These are phyloP conservation scores for Scaptomyza reducta DNA, from an alignment of 2,888 invertebrate genomes.

Conservation along the genomic window DNA sequence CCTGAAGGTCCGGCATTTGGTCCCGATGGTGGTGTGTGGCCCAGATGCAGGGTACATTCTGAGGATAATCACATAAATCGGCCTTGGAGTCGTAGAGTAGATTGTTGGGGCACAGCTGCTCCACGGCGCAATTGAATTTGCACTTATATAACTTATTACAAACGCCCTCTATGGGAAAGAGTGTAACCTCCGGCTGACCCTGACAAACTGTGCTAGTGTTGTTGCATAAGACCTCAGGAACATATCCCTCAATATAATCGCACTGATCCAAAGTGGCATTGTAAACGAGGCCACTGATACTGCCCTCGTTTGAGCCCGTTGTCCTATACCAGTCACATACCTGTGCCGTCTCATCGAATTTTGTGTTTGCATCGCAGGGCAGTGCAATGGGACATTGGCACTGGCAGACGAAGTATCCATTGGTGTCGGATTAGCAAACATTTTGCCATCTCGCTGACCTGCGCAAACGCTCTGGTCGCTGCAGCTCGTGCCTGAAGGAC, in stretches of 20 bases:
- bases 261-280: slow-evolving; percentile 61
- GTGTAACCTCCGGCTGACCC: slow-evolving; percentile 42
- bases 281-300: slow-evolving; percentile 38
- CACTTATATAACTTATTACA: slow-evolving; percentile 69
- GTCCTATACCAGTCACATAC: slow-evolving; percentile 51
- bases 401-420: slow-evolving; percentile 60
- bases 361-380: slow-evolving; percentile 40
- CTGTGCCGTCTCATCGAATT: slow-evolving; percentile 36
- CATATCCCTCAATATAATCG: slow-evolving; percentile 57
- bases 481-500: slow-evolving; percentile 68
- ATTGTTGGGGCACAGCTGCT: slow-evolving; percentile 63
- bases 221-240: slow-evolving; percentile 52
- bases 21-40: slow-evolving; percentile 66
- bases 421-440: slow-evolving; percentile 43
- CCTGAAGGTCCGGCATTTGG: slow-evolving; percentile 77
- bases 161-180: slow-evolving; percentile 54
- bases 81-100: slow-evolving; percentile 28
- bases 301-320: neutral
- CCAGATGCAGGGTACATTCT: slow-evolving; percentile 43
- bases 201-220: slow-evolving; percentile 42
- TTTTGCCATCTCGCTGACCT: slow-evolving; percentile 36
- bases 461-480: slow-evolving; percentile 40
- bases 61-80: slow-evolving; percentile 46
- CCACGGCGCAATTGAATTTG: slow-evolving; percentile 65
- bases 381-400: slow-evolving; percentile 64